Percentiles rank a stretch among this genome's conserved stretches.
These are phyloP conservation scores for Epistrophella euchroma DNA, from an alignment of 2,888 invertebrate species.

Conservation along the genomic window DNA sequence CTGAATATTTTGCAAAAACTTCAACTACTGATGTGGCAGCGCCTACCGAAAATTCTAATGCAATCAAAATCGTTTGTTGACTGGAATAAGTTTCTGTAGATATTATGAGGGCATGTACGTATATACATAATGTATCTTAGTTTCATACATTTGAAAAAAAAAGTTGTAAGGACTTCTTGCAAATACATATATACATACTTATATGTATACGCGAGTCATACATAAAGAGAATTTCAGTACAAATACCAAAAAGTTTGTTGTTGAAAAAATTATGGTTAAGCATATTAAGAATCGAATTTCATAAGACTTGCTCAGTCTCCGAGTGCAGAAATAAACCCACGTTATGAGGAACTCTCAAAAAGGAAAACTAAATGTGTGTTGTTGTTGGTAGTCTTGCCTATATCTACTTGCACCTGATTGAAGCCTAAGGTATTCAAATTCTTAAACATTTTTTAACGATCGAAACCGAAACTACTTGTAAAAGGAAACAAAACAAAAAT, in stretches of 20 bases:
- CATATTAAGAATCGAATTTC: slow-evolving; percentile 28
- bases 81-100: slow-evolving; percentile 23
- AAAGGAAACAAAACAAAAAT: slow-evolving; percentile 39
- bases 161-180: slow-evolving; percentile 22
- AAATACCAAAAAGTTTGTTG: slow-evolving; percentile 23
- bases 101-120: not conserved
- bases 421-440: slow-evolving; percentile 8
- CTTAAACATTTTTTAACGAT: slow-evolving; percentile 14
- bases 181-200: slow-evolving; percentile 3
- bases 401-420: slow-evolving; percentile 4
- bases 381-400: not conserved
- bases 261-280: slow-evolving; percentile 22
- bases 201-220: slow-evolving; percentile 12
- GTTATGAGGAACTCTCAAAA: not conserved
- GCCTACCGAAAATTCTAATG: slow-evolving; percentile 33
- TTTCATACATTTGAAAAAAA: slow-evolving; percentile 18
- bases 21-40: slow-evolving; percentile 4
- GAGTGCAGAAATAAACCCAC: not conserved
- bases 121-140: slow-evolving; percentile 9
- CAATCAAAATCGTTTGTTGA: slow-evolving; percentile 38
- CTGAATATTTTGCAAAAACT: not conserved
- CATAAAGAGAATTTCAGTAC: slow-evolving; percentile 4
- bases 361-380: not conserved
- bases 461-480: slow-evolving; percentile 4
- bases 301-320: slow-evolving; percentile 1